These are phyloP conservation scores for Xiphydria camelus DNA, from an alignment of 2,888 invertebrate species.

Conservation along the genomic window DNA sequence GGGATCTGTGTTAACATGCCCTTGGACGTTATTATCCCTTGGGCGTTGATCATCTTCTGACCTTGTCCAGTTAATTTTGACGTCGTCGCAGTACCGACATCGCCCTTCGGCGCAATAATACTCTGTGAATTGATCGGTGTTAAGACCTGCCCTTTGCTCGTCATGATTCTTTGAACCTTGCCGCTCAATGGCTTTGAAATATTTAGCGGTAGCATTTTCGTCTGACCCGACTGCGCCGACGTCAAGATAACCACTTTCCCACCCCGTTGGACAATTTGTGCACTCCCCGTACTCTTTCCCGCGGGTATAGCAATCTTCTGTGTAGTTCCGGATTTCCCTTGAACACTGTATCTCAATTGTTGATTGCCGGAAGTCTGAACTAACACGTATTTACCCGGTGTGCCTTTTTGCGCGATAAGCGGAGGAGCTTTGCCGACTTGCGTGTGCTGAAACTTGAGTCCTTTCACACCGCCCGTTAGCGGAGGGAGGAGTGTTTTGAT, in stretches of 20 bases:
- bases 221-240: conserved; percentile 44
- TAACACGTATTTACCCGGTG: conserved; percentile 50
- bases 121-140: conserved; percentile 36
- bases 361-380: conserved; percentile 49
- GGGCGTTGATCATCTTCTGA: conserved; percentile 51
- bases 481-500: conserved; percentile 51
- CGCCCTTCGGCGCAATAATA: conserved; percentile 49
- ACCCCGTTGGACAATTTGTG: conserved; percentile 52
- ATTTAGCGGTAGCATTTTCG: conserved; percentile 46
- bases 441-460: conserved; percentile 43
- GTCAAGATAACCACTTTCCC: conserved; percentile 53
- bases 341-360: conserved; percentile 47
- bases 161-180: conserved; percentile 62
- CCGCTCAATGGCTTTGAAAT: conserved; percentile 55
- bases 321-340: conserved; percentile 37
- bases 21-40: conserved; percentile 49
- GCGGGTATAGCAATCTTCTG: conserved; percentile 44
- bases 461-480: conserved; percentile 43
- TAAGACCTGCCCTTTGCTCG: conserved; percentile 64
- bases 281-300: conserved; percentile 39
- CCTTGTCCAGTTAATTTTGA: conserved; percentile 56
- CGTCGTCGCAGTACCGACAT: conserved; percentile 40
- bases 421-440: conserved; percentile 35
- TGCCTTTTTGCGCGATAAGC: conserved; percentile 38
- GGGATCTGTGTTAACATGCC: conserved; percentile 57